Evolutionary conservation across 2,888 invertebrate species (phyloP), one percentile per base, ranked within the genome.

Genomic region (Apotomis betuletana): DNA sequence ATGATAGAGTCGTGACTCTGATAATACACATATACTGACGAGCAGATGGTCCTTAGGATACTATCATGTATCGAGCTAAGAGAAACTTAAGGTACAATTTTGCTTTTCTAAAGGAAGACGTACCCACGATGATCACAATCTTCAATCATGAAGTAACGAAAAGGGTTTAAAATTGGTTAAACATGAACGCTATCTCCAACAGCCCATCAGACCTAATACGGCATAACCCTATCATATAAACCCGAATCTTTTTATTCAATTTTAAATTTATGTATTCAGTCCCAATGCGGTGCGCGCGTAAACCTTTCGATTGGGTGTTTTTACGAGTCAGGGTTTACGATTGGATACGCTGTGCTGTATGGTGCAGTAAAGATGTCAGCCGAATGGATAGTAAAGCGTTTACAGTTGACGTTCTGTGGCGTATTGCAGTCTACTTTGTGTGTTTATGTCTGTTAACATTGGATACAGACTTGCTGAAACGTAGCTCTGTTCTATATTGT

Each of bases 181-280:
- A 8, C 49, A 49, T 49, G 9, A 49, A 10, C 49, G n/a, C 36
- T 51, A 13, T 51, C n/a, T 51, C 36, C 13, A 65, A 55, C 4
- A 44, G 44, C 51, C 57, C 9, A 51, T 54, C 63, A 62, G 10
- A 52, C 54, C 57, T 62, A 62, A 68, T 67, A 61, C 41, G 61
- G 46, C 68, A 57, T 58, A 67, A 54, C 67, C 67, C 44, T 4
- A 38, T 63, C 63, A 27, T 46, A 52, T 71, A 67, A 71, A 41
- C 62, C 62, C 72, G 54, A 68, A 63, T 65, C 64, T 70, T 68
- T 72, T 72, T 68, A 68, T 72, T 72, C 63, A 68, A 72, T 72
- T 72, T 72, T 72, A 68, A 72, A 68, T 72, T 72, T 68, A 67
- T 68, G 72, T 72, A 72, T 72, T 72, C 71, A 4, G 67, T 72